phyloP scores from a whole-genome alignment of 1,140 invertebrate genomes.

The Zaprionus capensis region DNA sequence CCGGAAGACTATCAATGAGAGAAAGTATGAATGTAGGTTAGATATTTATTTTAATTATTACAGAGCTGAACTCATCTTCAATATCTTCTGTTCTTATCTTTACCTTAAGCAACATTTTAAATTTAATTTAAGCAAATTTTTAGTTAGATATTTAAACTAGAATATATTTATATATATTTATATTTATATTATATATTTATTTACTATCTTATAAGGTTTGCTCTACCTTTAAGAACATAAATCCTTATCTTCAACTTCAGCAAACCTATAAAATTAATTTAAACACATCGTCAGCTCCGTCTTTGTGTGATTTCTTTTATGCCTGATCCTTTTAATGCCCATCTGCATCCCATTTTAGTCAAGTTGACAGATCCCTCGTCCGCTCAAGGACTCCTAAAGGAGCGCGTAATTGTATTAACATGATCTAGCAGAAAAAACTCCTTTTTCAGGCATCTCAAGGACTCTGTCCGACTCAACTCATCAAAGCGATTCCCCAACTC shows the following conservation, averaged over 20 bases:
- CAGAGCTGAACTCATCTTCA: background rate
- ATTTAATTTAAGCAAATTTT: background rate
- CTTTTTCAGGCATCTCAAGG: constrained; percentile 37
- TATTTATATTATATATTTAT: no score
- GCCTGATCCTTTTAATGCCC: background rate
- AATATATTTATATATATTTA: no score
- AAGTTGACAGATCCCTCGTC: constrained; percentile 21
- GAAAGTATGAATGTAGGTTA: background rate
- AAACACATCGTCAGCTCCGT: background rate
- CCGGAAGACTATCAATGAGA: background rate
- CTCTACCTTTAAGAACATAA: background rate
- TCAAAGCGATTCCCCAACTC: constrained; percentile 36
- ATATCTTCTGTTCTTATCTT: background rate
- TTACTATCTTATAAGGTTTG: background rate
- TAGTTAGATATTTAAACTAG: no score
- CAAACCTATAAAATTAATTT: background rate
- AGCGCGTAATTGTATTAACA: constrained; percentile 23
- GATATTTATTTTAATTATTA: background rate
- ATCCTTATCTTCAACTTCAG: background rate
- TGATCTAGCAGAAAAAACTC: constrained; percentile 39
- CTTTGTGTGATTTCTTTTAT: constrained; percentile 1
- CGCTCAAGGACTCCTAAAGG: constrained; percentile 7
- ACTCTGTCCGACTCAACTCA: constrained; percentile 27
- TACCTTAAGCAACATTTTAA: background rate
- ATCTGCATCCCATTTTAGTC: constrained; percentile 7